phyloP scores from a whole-genome alignment of 2,113 vertebrate genomes.

The Psilopsiagon aurifrons region DNA sequence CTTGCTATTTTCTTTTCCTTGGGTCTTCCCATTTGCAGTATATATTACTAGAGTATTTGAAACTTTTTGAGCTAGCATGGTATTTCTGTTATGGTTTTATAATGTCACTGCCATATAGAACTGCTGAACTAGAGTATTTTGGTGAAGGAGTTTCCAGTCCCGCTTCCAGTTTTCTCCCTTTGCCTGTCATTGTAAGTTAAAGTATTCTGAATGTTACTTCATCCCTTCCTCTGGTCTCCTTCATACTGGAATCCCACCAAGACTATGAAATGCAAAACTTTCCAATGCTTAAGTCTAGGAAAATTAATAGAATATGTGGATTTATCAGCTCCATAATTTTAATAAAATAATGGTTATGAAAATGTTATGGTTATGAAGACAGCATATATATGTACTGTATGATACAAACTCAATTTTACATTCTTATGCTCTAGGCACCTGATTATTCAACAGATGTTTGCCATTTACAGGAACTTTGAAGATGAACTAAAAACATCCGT shows the following conservation, averaged over 20 bases:
- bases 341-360: neutral
- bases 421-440: neutral
- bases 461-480: neutral
- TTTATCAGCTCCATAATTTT: neutral
- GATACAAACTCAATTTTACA: neutral
- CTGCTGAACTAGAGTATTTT: neutral
- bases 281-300: neutral
- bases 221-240: neutral
- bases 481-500: neutral
- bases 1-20: neutral
- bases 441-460: neutral
- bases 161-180: conserved; percentile 12
- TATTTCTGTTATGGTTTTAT: conserved; percentile 24
- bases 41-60: neutral
- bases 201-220: neutral
- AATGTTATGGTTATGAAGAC: neutral
- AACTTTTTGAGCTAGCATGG: neutral
- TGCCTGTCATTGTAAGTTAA: neutral
- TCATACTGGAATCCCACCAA: neutral
- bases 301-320: neutral
- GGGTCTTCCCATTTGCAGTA: neutral
- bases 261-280: neutral
- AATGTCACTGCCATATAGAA: neutral
- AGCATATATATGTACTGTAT: neutral
- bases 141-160: neutral